These are phyloP conservation scores for Strigops habroptila DNA, from an alignment of 2,113 vertebrate species.

Conservation along the genomic window DNA sequence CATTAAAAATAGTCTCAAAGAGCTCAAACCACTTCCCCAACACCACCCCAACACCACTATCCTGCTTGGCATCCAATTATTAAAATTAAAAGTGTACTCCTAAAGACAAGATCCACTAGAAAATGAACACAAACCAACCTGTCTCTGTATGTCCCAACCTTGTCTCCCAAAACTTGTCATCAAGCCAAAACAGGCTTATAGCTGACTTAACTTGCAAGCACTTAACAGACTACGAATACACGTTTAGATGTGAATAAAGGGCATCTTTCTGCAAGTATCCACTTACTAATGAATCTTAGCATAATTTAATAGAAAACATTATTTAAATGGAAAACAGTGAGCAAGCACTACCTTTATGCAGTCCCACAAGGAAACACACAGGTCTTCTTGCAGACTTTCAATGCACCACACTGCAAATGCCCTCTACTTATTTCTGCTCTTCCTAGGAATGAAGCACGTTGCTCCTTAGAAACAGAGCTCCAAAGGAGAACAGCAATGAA, in stretches of 20 bases:
- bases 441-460: not conserved
- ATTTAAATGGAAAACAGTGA: not conserved
- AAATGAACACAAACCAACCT: not conserved
- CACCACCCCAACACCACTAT: not conserved
- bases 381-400: not conserved
- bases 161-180: not conserved
- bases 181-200: not conserved
- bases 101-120: not conserved
- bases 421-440: not conserved
- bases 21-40: not conserved
- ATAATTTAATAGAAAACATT: not conserved
- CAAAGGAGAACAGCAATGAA: not conserved
- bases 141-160: not conserved
- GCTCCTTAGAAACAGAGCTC: not conserved
- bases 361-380: not conserved
- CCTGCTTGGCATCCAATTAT: not conserved
- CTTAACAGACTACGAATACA: not conserved
- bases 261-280: not conserved
- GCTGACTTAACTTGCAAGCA: constrained; percentile 3
- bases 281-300: not conserved
- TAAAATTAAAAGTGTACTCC: not conserved
- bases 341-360: not conserved
- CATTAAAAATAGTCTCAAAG: not conserved
- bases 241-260: not conserved
- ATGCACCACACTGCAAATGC: not conserved